Conservation (phyloP, 2,797 vertebrate species). For the Cossypha dichroa region DNA sequence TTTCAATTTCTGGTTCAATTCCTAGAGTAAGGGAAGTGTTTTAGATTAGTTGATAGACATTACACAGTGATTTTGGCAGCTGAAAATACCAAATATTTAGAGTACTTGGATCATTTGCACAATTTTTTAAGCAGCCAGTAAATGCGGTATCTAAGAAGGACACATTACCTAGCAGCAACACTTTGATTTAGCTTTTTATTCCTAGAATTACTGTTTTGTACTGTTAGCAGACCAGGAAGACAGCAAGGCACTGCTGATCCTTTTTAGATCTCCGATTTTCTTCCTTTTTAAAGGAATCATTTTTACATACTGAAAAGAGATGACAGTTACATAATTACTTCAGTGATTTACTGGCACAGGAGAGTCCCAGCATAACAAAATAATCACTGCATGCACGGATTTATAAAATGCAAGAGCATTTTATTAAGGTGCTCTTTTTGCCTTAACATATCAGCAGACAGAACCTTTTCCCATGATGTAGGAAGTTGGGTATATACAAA, state of each 20-base stretch:
- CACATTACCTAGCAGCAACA: not conserved
- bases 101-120: not conserved
- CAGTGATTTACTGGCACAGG: not conserved
- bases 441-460: not conserved
- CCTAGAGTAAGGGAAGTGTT: not conserved
- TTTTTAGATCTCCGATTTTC: not conserved
- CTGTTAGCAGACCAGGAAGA: not conserved
- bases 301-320: not conserved
- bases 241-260: not conserved
- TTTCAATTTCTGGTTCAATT: not conserved
- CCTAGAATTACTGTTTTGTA: not conserved
- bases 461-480: not conserved
- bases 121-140: not conserved
- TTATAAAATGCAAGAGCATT: not conserved
- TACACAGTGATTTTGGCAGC: not conserved
- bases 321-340: not conserved
- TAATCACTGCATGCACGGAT: not conserved
- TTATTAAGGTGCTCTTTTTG: not conserved
- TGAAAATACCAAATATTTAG: not conserved
- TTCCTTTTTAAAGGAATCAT: not conserved
- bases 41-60: not conserved
- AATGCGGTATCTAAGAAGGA: not conserved
- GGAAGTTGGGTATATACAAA: not conserved
- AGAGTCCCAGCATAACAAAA: not conserved
- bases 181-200: not conserved